phyloP scores from a whole-genome alignment of 2,113 vertebrate genomes.

The Cichladusa arquata region DNA sequence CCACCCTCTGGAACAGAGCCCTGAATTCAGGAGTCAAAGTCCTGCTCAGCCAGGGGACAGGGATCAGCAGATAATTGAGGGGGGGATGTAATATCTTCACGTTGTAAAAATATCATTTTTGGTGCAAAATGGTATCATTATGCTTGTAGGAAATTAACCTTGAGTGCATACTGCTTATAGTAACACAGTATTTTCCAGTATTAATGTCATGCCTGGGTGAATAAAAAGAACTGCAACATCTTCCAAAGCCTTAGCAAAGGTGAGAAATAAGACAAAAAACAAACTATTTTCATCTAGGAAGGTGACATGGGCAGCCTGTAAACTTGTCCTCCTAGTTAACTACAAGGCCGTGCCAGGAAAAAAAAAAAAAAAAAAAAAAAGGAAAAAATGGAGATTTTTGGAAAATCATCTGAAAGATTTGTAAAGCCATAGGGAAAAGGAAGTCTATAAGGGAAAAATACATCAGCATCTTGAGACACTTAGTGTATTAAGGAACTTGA shows the following conservation, averaged over 20 bases:
- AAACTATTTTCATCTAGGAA: not conserved
- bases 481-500: not conserved
- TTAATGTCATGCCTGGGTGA: not conserved
- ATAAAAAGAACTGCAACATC: not conserved
- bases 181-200: not conserved
- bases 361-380: not conserved
- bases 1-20: not conserved
- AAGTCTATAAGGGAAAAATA: not conserved
- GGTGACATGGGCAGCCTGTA: not conserved
- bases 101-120: not conserved
- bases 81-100: not conserved
- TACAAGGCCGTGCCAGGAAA: not conserved
- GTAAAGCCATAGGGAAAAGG: not conserved
- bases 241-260: not conserved
- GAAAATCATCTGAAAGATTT: not conserved
- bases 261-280: not conserved
- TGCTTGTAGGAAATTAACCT: not conserved
- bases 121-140: not conserved
- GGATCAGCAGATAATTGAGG: not conserved
- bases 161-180: not conserved
- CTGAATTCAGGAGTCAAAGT: not conserved
- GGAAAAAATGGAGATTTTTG: fast-evolving
- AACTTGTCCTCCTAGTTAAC: not conserved
- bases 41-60: not conserved
- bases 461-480: not conserved